Conservation (phyloP, 2,113 vertebrate genomes). For the Gasterosteus nipponicus region DNA sequence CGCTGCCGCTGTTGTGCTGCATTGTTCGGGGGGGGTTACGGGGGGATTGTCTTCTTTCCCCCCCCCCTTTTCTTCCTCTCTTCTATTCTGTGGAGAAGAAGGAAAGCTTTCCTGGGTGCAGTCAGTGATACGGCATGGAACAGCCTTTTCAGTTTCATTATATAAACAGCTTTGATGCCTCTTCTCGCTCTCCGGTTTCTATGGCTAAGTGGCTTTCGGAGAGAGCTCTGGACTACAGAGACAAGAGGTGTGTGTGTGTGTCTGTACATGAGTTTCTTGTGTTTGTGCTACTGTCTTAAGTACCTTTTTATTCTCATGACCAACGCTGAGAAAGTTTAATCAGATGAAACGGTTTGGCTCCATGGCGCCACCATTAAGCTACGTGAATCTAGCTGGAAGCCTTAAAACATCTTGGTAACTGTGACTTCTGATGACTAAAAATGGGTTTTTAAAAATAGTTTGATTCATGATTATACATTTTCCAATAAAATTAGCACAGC, state of each 20-base stretch:
- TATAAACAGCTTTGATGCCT: constrained; percentile 81
- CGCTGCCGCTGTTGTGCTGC: constrained; percentile 64
- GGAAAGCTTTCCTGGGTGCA: constrained; percentile 72
- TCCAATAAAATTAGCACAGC: background rate
- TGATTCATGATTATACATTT: background rate
- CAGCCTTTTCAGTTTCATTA: constrained; percentile 76
- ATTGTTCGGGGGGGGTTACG: constrained; percentile 73
- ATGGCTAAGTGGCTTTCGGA: constrained; percentile 79
- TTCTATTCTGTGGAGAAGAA: constrained; percentile 69
- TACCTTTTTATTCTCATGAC: constrained; percentile 18
- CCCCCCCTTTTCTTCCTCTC: constrained; percentile 57
- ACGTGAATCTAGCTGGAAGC: no score
- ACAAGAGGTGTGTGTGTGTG: constrained; percentile 53
- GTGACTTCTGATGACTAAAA: background rate
- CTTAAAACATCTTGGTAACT: background rate
- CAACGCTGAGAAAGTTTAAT: constrained; percentile 3
- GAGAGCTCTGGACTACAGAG: constrained; percentile 67
- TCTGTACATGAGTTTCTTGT: constrained; percentile 23
- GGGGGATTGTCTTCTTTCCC: constrained; percentile 65
- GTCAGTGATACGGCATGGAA: constrained; percentile 72
- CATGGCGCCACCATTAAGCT: background rate
- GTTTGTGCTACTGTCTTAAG: constrained; percentile 30
- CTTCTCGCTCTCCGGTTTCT: constrained; percentile 68
- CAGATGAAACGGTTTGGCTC: constrained; percentile 6
- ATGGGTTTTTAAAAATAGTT: background rate